Conservation (phyloP, 2,888 invertebrate species). For the Abrostola tripartita region DNA sequence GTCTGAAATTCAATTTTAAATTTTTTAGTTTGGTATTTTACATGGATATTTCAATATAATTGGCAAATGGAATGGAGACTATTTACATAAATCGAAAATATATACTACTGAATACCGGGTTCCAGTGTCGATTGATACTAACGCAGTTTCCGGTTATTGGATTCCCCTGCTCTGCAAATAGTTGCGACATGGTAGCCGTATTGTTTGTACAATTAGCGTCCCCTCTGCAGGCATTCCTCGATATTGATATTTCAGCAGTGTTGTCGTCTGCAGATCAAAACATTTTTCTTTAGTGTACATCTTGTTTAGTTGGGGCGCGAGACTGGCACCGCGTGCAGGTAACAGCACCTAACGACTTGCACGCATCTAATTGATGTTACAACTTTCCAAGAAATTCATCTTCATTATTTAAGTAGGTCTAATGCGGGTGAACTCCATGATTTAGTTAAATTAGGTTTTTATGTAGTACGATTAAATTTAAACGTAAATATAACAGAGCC, state of each 20-base stretch:
- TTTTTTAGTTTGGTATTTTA: no score
- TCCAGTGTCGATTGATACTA: background rate
- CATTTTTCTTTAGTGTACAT: constrained; percentile 44
- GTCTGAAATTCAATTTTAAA: no score
- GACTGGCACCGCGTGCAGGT: constrained; percentile 35
- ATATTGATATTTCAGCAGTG: constrained; percentile 63
- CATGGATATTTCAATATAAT: background rate
- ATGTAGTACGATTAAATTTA: background rate
- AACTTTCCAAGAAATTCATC: constrained; percentile 31
- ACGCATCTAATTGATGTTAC: constrained; percentile 41
- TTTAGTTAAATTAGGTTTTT: constrained; percentile 1
- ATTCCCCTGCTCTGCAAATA: constrained; percentile 50
- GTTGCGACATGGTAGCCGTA: constrained; percentile 40
- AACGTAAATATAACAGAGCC: background rate
- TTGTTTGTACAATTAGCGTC: constrained; percentile 71
- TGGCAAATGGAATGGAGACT: background rate
- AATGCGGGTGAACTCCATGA: constrained; percentile 1
- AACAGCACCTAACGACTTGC: constrained; percentile 36
- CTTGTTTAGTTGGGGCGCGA: constrained; percentile 28
- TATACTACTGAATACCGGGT: background rate
- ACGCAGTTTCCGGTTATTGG: constrained; percentile 37
- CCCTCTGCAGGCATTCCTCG: constrained; percentile 55
- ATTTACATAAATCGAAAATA: background rate
- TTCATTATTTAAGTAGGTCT: background rate
- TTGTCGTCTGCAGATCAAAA: constrained; percentile 64